Evolutionary conservation across 1,140 invertebrate species (phyloP), one percentile per base, ranked within the genome.

Genomic region (Lepidostoma basale): DNA sequence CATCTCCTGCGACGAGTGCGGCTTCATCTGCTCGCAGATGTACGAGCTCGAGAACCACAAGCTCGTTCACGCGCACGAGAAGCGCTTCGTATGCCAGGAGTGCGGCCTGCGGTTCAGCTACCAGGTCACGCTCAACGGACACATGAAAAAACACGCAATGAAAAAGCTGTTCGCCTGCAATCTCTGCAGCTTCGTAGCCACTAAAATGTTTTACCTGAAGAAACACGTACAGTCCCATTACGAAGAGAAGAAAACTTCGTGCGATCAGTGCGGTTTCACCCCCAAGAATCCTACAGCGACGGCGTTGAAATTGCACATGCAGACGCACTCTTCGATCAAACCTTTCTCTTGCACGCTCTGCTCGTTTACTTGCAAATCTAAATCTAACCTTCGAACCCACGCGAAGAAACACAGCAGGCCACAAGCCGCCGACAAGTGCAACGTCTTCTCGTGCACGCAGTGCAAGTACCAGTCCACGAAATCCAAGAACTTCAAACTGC

Each of bases 61-160:
- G 18, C 79, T 81, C 18, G 83, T 80, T 2, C 81, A 84, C 65
- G 80, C 81, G 3, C 81, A 81, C 4, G 79, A 82, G 68, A 83
- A 82, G 49, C 81, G 79, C 3, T 83, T 82, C 30, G 77, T 25
- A 5, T 62, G 60, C 42, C 40, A 62, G 12, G 42, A 47, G 8
- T 62, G 60, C 23, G 60, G 44, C 5, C 6, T 60, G 12, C 18
- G 56, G 23, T 60, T 60, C 56, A 40, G 36, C n/a, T 60, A 60
- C 25, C 56, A 60, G 18, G 56, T 60, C 18, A 60, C 56, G 10
- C 39, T 60, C 16, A 60, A 60, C 23, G 56, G 56, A 44, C 56
- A 60, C 56, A 60, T 60, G 56, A 60, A 60, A 23, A 60, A 60
- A 23, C 56, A 60, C 16, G 56, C 56, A 0, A 40, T 40, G 56